Percentiles rank a stretch among this genome's conserved stretches.
These are phyloP conservation scores for Grammomys dolichurus DNA, from an alignment of 2,113 vertebrate genomes.

Conservation along the genomic window DNA sequence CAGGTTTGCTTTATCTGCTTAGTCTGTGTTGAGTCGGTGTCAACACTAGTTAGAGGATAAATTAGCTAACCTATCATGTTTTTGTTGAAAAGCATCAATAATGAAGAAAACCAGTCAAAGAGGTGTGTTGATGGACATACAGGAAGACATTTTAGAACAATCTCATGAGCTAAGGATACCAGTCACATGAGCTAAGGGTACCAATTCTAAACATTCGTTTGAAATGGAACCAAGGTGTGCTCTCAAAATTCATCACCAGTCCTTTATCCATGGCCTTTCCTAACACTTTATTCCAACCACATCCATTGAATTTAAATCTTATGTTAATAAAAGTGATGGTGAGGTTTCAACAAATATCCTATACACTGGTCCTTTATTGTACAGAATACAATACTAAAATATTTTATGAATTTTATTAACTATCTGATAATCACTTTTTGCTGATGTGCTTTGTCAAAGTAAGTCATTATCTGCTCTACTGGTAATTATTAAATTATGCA, in stretches of 20 bases:
- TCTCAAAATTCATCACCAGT: constrained; percentile 1
- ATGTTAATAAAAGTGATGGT: background rate
- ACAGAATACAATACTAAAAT: background rate
- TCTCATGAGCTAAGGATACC: background rate
- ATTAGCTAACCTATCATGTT: background rate
- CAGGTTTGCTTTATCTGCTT: background rate
- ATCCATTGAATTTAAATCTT: constrained; percentile 15
- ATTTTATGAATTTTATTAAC: background rate
- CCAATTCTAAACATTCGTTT: background rate
- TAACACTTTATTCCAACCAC: background rate
- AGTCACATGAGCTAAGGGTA: background rate
- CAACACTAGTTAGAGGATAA: background rate
- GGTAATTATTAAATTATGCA: background rate
- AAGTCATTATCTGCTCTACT: background rate
- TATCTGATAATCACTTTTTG: background rate
- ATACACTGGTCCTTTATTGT: background rate
- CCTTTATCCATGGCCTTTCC: background rate
- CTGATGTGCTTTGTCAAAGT: background rate
- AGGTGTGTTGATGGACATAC: background rate
- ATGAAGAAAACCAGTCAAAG: background rate
- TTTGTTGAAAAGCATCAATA: background rate
- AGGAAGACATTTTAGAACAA: background rate
- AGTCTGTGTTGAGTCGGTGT: background rate
- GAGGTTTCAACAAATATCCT: background rate
- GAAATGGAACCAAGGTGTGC: background rate